Percentiles rank a stretch among this genome's conserved stretches.
Evolutionary conservation across 2,113 vertebrate genomes (phyloP).

Genomic region (Gobio gobio): DNA sequence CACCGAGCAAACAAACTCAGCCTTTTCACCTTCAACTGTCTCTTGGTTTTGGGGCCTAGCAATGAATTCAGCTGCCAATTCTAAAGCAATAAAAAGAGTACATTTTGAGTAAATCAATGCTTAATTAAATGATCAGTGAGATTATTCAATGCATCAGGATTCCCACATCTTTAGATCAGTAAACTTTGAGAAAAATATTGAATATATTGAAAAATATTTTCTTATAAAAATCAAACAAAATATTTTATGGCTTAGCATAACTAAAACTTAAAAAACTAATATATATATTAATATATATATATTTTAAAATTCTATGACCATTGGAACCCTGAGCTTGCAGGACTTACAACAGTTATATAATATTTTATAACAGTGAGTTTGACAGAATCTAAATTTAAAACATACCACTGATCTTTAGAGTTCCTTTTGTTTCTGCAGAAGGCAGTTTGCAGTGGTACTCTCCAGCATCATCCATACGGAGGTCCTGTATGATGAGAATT

Average conservation of each 20-base stretch:
- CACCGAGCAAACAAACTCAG: slow-evolving; percentile 85
- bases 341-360: no score
- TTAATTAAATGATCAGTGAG: background rate
- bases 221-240: background rate
- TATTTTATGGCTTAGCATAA: background rate
- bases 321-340: background rate
- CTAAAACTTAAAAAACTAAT: no score
- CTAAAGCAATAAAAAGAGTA: slow-evolving; percentile 66
- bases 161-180: background rate
- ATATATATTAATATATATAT: no score
- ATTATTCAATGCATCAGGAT: background rate
- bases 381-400: background rate
- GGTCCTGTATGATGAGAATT: slow-evolving; percentile 87
- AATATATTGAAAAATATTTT: background rate
- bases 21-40: slow-evolving; percentile 86
- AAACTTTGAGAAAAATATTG: background rate
- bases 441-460: slow-evolving; percentile 89
- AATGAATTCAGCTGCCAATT: slow-evolving; percentile 89
- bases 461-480: slow-evolving; percentile 85
- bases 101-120: background rate
- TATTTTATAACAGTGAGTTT: background rate
- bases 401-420: slow-evolving; percentile 88
- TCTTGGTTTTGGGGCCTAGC: slow-evolving; percentile 84
- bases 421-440: slow-evolving; percentile 81
- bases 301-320: background rate